Base-by-base conservation (phyloP, 1,140 invertebrate species). In the Mya arenaria region DNA sequence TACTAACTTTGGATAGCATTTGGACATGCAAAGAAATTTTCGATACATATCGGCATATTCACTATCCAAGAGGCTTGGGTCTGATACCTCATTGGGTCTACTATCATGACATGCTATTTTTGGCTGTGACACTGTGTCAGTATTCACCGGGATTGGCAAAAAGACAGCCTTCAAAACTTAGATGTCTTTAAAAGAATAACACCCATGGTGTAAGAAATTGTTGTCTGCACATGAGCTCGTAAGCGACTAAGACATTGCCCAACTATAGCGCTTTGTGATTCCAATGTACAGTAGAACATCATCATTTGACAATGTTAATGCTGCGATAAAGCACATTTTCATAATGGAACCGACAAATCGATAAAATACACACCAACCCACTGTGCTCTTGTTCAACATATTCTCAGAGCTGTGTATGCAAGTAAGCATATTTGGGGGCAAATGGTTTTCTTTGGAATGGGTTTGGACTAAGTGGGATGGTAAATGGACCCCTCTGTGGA, bases 381-480 rank as follows among this genome's bases (percentile, higher is more conserved):
- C n/a, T 39, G 28, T 37, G 72, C 55, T 0, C 37, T 75, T 36
- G 28, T 58, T 6, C 74, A 78, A 32, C 74, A 78, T 68, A 44
- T 55, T 30, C 34, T n/a, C 15, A 1, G 74, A 44, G 74, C 74
- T 41, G 74, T 55, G 17, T 65, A 66, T 30, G 58, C 65, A 32
- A 66, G 37, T 44, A 62, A 62, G 15, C 72, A 75, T 63, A 37
- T 75, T 34, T 75, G 72, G 72, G 72, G 72, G 17, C 72, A 75
- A 41, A 39, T 44, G n/a, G 15, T 28, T 19, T 17, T 19, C 55
- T 13, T 34, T 39, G 13, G 56, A 58, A 28, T 65, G 52, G 55
- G 72, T 52, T 0, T 75, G 72, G 72, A 17, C 44, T 15, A 6
- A 25, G 34, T n/a, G 34, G 13, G 39, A 15, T 37, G 52, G 37